Base-by-base conservation (phyloP, 2,113 vertebrate species). In the Amblyornis subalaris region DNA sequence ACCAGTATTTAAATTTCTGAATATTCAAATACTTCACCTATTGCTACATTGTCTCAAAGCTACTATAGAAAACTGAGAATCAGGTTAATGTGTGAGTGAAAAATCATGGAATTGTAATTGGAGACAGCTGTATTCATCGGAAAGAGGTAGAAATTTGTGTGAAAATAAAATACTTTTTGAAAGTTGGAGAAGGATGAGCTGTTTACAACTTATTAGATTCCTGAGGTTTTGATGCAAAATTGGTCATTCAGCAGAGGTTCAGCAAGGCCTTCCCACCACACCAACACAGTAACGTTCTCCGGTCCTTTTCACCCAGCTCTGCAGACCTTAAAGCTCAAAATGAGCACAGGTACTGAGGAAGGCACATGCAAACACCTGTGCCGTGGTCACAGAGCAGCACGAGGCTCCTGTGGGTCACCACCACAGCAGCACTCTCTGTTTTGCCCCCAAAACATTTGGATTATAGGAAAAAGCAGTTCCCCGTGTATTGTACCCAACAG, bases 371-470 rank as follows among this genome's bases (percentile, higher is more conserved):
- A 26, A 31, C 81, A 70, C 35, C 53, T 40, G 15, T 35, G 75
- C 45, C 0, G 0, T 0, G 7, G n/a, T 21, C 70, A 31, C 2
- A 2, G n/a, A 51, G 70, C 11, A 28, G 21, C 76, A 67, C 0
- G 0, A 92, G 85, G 53, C 40, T 31, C 50, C 14, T 24, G 35
- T 38, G 61, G 70, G 40, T 84, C 69, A 44, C 36, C 38, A 45
- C 25, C 6, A 2, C 12, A 5, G 29, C 1, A 28, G 3, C 33
- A 28, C 21, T 60, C 15, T 57, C 40, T 6, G 44, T 88, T 53
- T 47, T 61, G 1, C 14, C 29, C 44, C 42, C 5, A 7, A 61
- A 76, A 57, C 8, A 8, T 14, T 18, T 8, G 4, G 26, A 33
- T 47, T 66, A 45, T 4, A 18, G 47, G 6, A 48, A 47, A 85